These are phyloP conservation scores for Tetragonula carbonaria DNA, from an alignment of 2,888 invertebrate species.

Conservation along the genomic window DNA sequence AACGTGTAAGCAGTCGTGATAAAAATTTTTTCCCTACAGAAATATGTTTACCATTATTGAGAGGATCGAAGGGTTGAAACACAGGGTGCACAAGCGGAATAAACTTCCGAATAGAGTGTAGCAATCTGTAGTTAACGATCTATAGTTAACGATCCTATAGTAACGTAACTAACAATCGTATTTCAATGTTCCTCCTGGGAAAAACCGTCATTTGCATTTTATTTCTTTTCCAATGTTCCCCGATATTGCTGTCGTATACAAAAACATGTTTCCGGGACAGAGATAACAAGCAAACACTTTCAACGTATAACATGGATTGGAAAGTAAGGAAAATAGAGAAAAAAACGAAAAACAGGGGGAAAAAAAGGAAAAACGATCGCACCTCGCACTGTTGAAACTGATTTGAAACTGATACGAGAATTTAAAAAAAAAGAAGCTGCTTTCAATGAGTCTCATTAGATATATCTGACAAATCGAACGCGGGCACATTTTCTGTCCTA, in stretches of 20 bases:
- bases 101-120: not conserved
- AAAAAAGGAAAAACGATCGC: not conserved
- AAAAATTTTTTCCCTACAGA: not conserved
- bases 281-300: not conserved
- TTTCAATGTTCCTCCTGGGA: slow-evolving; percentile 14
- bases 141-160: not conserved
- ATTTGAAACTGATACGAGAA: not conserved
- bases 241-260: slow-evolving; percentile 18
- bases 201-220: slow-evolving; percentile 14
- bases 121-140: slow-evolving; percentile 12
- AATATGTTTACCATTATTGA: not conserved
- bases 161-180: slow-evolving; percentile 14
- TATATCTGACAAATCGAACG: too few species aligned
- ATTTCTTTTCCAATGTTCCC: slow-evolving; percentile 29
- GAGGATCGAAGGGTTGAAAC: not conserved
- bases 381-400: not conserved
- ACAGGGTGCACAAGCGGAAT: not conserved
- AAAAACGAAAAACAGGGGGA: not conserved
- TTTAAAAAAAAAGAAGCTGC: too few species aligned
- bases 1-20: too few species aligned
- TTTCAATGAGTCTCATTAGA: too few species aligned
- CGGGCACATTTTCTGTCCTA: too few species aligned
- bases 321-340: not conserved
- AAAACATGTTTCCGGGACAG: slow-evolving; percentile 10
- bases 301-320: too few species aligned